phyloP scores from a whole-genome alignment of 1,140 invertebrate species.

The Drosophila oshimai region DNA sequence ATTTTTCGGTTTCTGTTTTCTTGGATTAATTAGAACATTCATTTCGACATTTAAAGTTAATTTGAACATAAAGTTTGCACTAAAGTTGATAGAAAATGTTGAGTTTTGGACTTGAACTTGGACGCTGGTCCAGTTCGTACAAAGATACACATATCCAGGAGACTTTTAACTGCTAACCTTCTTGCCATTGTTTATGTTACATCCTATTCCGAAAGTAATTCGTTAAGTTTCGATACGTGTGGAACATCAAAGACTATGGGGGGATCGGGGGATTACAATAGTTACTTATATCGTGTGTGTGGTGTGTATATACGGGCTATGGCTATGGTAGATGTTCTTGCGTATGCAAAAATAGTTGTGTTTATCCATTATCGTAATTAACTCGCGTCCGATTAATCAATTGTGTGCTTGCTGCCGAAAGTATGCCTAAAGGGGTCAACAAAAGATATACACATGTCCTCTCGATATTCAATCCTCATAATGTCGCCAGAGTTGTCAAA shows the following conservation, averaged over 20 bases:
- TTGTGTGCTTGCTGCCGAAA: slow-evolving; percentile 62
- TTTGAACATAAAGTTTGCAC: slow-evolving; percentile 79
- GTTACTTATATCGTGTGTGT: slow-evolving; percentile 36
- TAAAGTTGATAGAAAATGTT: slow-evolving; percentile 70
- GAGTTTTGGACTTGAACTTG: slow-evolving; percentile 31
- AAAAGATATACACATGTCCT: slow-evolving; percentile 15
- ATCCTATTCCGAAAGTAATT: slow-evolving; percentile 47
- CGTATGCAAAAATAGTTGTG: slow-evolving; percentile 38
- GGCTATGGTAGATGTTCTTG: slow-evolving; percentile 61
- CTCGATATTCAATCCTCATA: slow-evolving; percentile 16
- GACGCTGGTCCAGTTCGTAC: slow-evolving; percentile 27
- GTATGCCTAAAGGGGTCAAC: slow-evolving; percentile 57
- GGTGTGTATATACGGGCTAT: slow-evolving; percentile 53
- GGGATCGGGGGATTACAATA: slow-evolving; percentile 4
- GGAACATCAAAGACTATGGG: slow-evolving; percentile 58
- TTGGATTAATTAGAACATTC: slow-evolving; percentile 77
- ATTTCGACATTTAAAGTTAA: slow-evolving; percentile 79
- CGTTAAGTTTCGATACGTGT: slow-evolving; percentile 42
- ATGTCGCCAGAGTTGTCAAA: slow-evolving; percentile 51
- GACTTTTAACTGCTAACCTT: slow-evolving; percentile 35
- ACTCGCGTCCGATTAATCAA: slow-evolving; percentile 34
- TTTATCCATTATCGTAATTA: slow-evolving; percentile 41
- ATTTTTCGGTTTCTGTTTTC: slow-evolving; percentile 33
- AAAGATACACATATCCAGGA: slow-evolving; percentile 43
- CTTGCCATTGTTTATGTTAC: slow-evolving; percentile 42